Base-by-base conservation (phyloP, 1,140 invertebrate genomes). In the Pantala flavescens region DNA sequence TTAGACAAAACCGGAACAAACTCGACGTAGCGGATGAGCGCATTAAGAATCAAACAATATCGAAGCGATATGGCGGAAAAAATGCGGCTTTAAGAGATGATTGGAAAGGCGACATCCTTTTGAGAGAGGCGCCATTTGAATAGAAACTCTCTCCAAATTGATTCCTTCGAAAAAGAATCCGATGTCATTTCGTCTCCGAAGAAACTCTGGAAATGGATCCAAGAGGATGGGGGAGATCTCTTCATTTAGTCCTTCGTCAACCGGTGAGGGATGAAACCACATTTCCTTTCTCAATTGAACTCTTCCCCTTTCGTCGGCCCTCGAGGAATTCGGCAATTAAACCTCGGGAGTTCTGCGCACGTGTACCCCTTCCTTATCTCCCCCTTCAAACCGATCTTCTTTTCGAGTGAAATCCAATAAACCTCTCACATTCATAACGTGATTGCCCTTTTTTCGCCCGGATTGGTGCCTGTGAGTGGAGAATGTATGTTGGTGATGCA, bases 231-330 rank as follows among this genome's bases (percentile, higher is more conserved):
- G 49, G 49, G n/a, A 63, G 49, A 63, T 63, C 14, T 63, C 49
- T 63, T 63, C 49, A 63, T 63, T 63, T 63, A 63, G 49, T 21
- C 49, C 49, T 63, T 63, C 49, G 49, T 63, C 49, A 63, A 3
- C n/a, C 49, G 49, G n/a, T 21, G 49, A 63, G 49, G 49, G 49
- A 16, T 63, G 49, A 63, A 63, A 63, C 49, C 49, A 63, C 49
- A 63, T 63, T 63, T 63, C 49, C 49, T 63, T 63, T 63, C 49
- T 63, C 49, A 63, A 63, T 63, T 63, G 49, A 63, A 63, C 49
- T 71, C 71, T 16, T 36, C 10, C 71, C 43, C 43, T 36, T 28
- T 70, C 23, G 36, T 12, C 23, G 14, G 14, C n/a, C 19, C n/a
- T 21, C 49, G 16, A 63, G 49, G 49, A 63, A 63, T 63, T 63